These are phyloP conservation scores for Manis crassicaudata DNA, from an alignment of 2,797 vertebrate genomes.

Conservation along the genomic window DNA sequence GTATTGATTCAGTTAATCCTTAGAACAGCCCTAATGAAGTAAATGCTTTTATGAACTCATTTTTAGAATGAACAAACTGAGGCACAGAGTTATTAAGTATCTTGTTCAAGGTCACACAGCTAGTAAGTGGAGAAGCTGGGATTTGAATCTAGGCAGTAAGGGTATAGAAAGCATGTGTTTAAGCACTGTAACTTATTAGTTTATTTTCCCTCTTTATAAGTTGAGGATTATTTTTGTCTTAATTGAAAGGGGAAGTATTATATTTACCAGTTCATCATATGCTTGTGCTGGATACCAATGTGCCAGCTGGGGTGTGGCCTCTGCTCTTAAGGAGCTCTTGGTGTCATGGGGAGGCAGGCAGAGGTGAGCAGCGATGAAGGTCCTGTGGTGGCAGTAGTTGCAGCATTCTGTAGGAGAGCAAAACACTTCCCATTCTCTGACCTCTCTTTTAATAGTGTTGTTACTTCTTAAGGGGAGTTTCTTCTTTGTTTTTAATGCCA, in stretches of 20 bases:
- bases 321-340: background rate
- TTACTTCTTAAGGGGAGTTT: background rate
- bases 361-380: background rate
- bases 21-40: background rate
- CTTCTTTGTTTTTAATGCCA: background rate
- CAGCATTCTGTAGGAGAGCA: background rate
- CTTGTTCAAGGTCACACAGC: background rate
- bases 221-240: background rate
- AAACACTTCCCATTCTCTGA: background rate
- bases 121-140: background rate
- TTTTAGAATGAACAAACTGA: slow-evolving; percentile 11
- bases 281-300: background rate
- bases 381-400: background rate
- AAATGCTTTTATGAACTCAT: background rate
- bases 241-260: background rate
- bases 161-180: background rate
- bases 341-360: background rate
- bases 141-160: background rate
- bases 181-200: background rate
- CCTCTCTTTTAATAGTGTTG: background rate
- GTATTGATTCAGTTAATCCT: background rate
- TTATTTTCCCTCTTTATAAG: background rate
- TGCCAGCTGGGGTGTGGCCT: background rate
- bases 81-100: background rate
- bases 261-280: background rate